These are phyloP conservation scores for Camponotus floridanus DNA, from an alignment of 1,140 invertebrate genomes.

Conservation along the genomic window DNA sequence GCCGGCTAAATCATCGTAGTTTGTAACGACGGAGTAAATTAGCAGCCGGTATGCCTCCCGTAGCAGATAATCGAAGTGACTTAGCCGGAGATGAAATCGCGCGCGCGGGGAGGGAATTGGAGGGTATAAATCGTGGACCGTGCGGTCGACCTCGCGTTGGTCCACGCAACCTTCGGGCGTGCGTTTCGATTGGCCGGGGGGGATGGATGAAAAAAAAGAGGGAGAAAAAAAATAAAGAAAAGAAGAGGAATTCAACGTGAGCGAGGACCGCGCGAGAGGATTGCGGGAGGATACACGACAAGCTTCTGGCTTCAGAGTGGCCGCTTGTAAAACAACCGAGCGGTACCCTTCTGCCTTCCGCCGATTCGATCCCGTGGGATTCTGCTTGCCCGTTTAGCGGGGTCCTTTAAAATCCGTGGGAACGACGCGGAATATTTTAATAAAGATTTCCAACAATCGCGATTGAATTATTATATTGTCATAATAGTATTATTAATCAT, in stretches of 20 bases:
- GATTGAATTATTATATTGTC: neutral
- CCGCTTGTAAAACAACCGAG: conserved; percentile 80
- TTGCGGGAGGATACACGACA: conserved; percentile 75
- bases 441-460: conserved; percentile 55
- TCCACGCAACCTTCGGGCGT: conserved; percentile 66
- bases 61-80: conserved; percentile 45
- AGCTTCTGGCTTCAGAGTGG: conserved; percentile 80
- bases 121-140: conserved; percentile 71
- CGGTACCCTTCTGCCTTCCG: conserved; percentile 75
- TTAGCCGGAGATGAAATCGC: conserved; percentile 63
- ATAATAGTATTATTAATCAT: neutral
- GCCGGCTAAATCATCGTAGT: conserved; percentile 57
- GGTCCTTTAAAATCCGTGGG: conserved; percentile 67
- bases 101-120: conserved; percentile 65
- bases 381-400: conserved; percentile 68
- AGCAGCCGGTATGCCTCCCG: conserved; percentile 46
- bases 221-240: conserved; percentile 31
- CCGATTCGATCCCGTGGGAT: conserved; percentile 77
- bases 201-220: conserved; percentile 10
- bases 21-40: conserved; percentile 55
- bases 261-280: conserved; percentile 70
- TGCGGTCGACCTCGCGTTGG: conserved; percentile 67
- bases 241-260: conserved; percentile 71
- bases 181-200: conserved; percentile 66
- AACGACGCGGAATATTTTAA: conserved; percentile 74